Base-by-base conservation (phyloP, 2,888 invertebrate species). In the Oxycera nigricornis region DNA sequence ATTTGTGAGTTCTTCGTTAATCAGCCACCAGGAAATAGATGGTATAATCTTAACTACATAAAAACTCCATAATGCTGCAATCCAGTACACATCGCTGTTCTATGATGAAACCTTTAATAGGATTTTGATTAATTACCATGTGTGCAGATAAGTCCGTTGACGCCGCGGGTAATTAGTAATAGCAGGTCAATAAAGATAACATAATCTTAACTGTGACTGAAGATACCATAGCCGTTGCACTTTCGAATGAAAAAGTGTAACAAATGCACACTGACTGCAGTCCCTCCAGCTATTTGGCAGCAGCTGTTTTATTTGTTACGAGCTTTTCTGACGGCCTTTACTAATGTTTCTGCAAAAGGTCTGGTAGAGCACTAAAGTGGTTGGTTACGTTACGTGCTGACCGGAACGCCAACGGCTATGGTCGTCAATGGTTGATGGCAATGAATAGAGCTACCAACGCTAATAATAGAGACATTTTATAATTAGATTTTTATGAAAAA, bases 321-420 rank as follows among this genome's bases (percentile, higher is more conserved):
- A 26, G 46, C 17, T 14, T 22, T 41, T 22, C 46, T 67, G 22
- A 41, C 67, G 11, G 24, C 46, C 6, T 9, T 22, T 26, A 67
- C 41, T 39, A 24, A 67, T n/a, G n/a, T n/a, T n/a, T 46, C 67
- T 67, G 26, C 26, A 17, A 14, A 30, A 28, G 2, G 14, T 59
- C 9, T 59, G 59, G 17, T n/a, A 59, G n/a, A 7, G 59, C 59
- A n/a, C n/a, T 2, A 26, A 67, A 46, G 39, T 22, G 62, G 26
- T 28, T 2, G 4, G 67, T 11, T n/a, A n/a, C n/a, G n/a, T 41
- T 41, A 41, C 67, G 26, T 67, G 67, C 31, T 41, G 67, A 41
- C 41, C 67, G 67, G 67, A 67, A 67, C 67, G 46, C 67, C 26
- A 39, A 24, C 11, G 41, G 67, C 67, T 3, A 24, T 14, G n/a